phyloP scores from a whole-genome alignment of 1,140 invertebrate species.

The Lasioglossum albipes region DNA sequence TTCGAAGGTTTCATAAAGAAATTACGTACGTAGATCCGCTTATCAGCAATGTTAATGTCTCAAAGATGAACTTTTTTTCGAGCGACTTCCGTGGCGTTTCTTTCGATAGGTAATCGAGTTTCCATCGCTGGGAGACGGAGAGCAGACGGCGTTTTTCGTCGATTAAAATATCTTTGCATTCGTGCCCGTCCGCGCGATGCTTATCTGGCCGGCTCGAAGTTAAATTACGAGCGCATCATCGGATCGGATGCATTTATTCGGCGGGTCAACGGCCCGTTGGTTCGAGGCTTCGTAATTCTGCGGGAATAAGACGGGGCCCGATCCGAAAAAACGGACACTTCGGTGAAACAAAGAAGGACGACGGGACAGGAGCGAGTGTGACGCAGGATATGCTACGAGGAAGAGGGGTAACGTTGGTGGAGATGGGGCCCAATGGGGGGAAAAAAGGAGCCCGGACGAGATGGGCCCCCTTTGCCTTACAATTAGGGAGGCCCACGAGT shows the following conservation, averaged over 20 bases:
- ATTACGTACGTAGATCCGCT: no score
- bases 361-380: slow-evolving; percentile 24
- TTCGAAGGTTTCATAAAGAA: no score
- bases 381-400: slow-evolving; percentile 20
- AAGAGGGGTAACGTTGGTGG: neutral
- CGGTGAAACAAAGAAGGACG: neutral
- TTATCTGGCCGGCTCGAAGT: slow-evolving; percentile 40
- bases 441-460: slow-evolving; percentile 52
- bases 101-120: no score
- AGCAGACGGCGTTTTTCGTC: slow-evolving; percentile 17
- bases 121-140: neutral
- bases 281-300: slow-evolving; percentile 49
- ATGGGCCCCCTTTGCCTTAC: slow-evolving; percentile 65
- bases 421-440: slow-evolving; percentile 47
- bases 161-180: slow-evolving; percentile 40
- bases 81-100: neutral
- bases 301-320: slow-evolving; percentile 51
- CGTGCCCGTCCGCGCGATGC: slow-evolving; percentile 24
- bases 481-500: slow-evolving; percentile 68
- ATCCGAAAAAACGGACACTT: slow-evolving; percentile 25
- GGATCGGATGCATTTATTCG: slow-evolving; percentile 52
- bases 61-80: neutral
- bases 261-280: slow-evolving; percentile 38
- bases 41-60: no score
- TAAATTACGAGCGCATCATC: slow-evolving; percentile 52